These are phyloP conservation scores for Coreoperca whiteheadi DNA, from an alignment of 2,113 vertebrate species.

Conservation along the genomic window DNA sequence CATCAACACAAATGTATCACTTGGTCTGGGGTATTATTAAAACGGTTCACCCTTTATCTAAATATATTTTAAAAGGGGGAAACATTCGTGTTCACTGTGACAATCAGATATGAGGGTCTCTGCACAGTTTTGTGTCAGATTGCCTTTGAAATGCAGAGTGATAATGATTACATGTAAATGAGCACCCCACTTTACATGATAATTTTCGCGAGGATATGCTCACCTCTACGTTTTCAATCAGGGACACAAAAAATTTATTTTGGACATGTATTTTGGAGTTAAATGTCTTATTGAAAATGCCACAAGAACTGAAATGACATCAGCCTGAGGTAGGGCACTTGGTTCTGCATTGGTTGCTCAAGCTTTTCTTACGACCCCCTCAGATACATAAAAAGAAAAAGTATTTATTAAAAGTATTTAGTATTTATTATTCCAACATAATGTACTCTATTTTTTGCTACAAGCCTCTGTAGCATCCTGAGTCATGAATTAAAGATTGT, in stretches of 20 bases:
- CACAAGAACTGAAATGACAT: background rate
- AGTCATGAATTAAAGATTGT: conserved; percentile 72
- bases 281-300: conserved; percentile 3
- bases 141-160: conserved; percentile 35
- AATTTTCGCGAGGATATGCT: conserved; percentile 24
- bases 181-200: conserved; percentile 34
- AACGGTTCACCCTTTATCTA: conserved; percentile 23
- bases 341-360: background rate
- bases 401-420: background rate
- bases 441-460: conserved; percentile 18
- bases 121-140: conserved; percentile 22
- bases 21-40: conserved; percentile 27
- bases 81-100: conserved; percentile 34
- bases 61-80: conserved; percentile 7
- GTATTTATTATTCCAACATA: too few species aligned
- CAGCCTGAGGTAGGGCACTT: background rate
- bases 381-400: background rate
- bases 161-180: conserved; percentile 60
- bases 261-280: background rate
- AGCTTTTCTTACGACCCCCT: background rate
- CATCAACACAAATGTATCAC: conserved; percentile 39
- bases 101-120: conserved; percentile 43
- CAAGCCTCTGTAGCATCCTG: conserved; percentile 8
- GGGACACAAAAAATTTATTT: conserved; percentile 21
- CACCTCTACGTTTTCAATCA: conserved; percentile 20